phyloP scores from a whole-genome alignment of 2,113 vertebrate genomes.

The Paratilapia polleni region DNA sequence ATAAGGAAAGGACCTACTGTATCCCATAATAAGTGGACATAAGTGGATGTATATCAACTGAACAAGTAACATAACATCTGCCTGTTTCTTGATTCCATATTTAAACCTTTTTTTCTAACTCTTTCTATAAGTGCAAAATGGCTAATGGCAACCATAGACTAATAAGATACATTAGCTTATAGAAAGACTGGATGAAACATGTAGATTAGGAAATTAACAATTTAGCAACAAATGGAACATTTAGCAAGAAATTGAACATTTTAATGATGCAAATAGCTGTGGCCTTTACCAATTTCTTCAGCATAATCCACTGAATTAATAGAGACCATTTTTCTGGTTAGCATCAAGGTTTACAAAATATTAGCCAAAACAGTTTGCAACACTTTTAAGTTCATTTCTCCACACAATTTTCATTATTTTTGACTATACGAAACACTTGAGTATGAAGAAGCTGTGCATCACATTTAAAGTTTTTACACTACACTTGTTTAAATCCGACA shows the following conservation, averaged over 20 bases:
- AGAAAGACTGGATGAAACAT: not conserved
- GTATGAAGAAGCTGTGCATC: no score
- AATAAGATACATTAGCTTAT: not conserved
- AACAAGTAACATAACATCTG: no score
- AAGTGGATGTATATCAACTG: no score
- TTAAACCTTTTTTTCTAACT: no score
- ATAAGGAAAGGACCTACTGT: no score
- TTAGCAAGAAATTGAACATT: not conserved
- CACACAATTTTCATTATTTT: not conserved
- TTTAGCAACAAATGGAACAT: not conserved
- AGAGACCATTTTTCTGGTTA: not conserved
- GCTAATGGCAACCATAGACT: not conserved
- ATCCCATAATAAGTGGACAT: no score
- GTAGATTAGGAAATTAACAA: not conserved
- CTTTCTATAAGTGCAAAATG: no score
- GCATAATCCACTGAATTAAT: not conserved
- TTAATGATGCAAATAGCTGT: not conserved
- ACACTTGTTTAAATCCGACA: not conserved
- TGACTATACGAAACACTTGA: no score
- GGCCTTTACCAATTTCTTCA: not conserved
- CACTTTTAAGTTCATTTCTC: not conserved
- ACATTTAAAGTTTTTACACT: no score
- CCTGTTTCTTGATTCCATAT: no score
- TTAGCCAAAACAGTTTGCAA: not conserved
- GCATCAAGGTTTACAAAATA: not conserved